phyloP scores from a whole-genome alignment of 92 coral and sea anemone species.

The Galaxea fascicularis region DNA sequence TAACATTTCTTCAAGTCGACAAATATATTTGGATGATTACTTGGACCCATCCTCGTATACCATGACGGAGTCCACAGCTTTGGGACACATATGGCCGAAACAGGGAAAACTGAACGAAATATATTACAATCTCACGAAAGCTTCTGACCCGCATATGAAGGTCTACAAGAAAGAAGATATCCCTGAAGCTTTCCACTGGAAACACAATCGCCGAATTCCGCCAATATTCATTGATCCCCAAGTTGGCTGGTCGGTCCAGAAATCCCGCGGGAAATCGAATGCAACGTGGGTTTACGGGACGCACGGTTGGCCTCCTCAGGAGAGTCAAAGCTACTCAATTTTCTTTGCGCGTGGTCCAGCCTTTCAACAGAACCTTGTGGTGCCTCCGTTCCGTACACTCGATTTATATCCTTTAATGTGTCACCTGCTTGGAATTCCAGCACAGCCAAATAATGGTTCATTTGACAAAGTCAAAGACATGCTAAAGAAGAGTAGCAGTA shows the following conservation, averaged over 20 bases:
- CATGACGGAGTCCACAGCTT: constrained; percentile 51
- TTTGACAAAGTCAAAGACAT: constrained; percentile 54
- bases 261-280: constrained; percentile 25
- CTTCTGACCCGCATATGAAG: constrained; percentile 66
- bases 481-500: background rate
- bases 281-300: constrained; percentile 58
- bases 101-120: constrained; percentile 74
- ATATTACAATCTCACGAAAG: constrained; percentile 76
- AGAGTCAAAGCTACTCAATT: constrained; percentile 63
- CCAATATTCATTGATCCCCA: constrained; percentile 81
- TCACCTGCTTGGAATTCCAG: constrained; percentile 74
- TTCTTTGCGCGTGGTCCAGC: constrained; percentile 94
- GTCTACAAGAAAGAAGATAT: constrained; percentile 86
- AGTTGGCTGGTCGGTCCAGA: constrained; percentile 69
- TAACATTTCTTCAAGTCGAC: constrained; percentile 70
- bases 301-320: constrained; percentile 71
- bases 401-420: constrained; percentile 92
- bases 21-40: constrained; percentile 73
- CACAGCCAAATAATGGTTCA: constrained; percentile 76
- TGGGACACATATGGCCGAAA: constrained; percentile 84
- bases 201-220: constrained; percentile 90
- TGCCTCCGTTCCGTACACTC: constrained; percentile 71
- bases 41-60: constrained; percentile 65
- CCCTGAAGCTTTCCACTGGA: constrained; percentile 80
- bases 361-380: constrained; percentile 71